Percentiles rank a stretch among this genome's conserved stretches.
phyloP scores from a whole-genome alignment of 2,113 vertebrate species.

The Peromyscus leucopus region DNA sequence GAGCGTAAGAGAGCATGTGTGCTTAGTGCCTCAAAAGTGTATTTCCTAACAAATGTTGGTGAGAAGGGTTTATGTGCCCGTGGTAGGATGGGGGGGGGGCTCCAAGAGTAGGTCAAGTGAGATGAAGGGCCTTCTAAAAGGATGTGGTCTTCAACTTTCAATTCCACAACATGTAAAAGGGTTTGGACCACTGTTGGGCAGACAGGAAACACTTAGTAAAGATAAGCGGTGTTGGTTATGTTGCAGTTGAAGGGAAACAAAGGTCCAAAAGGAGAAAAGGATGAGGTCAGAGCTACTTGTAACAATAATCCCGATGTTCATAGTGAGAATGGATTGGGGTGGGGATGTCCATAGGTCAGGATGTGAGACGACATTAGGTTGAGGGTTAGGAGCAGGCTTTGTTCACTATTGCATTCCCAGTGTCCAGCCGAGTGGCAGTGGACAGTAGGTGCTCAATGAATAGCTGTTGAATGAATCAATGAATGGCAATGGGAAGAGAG shows the following conservation, averaged over 20 bases:
- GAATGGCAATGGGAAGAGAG: slow-evolving; percentile 34
- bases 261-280: background rate
- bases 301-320: background rate
- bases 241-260: background rate
- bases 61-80: background rate
- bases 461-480: background rate
- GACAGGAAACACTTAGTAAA: background rate
- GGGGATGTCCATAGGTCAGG: background rate
- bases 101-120: background rate
- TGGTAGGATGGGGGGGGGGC: background rate
- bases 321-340: background rate
- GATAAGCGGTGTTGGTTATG: background rate
- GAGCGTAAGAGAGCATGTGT: background rate
- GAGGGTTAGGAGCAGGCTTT: background rate
- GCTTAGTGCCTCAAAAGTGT: slow-evolving; percentile 8
- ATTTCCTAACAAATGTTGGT: background rate
- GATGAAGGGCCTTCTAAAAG: background rate
- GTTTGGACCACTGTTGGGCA: background rate
- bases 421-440: background rate
- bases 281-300: background rate
- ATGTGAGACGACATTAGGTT: background rate
- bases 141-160: background rate
- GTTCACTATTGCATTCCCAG: background rate
- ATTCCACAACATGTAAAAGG: background rate
- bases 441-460: background rate